Evolutionary conservation across 1,140 invertebrate genomes (phyloP).

Genomic region (Drosophila kanapiae): DNA sequence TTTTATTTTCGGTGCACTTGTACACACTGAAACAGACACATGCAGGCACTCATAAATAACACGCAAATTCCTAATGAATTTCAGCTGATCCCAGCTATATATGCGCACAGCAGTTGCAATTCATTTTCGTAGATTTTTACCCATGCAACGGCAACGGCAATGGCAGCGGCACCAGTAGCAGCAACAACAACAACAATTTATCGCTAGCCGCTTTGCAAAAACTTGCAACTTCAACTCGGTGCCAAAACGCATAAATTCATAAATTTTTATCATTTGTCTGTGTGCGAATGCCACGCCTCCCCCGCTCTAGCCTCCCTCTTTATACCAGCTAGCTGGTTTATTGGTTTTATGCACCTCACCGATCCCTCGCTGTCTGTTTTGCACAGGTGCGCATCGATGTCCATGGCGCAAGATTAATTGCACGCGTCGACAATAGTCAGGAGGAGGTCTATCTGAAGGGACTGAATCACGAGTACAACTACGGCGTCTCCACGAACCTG

Average conservation of each 20-base stretch:
- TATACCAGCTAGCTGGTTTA: slow-evolving; percentile 67
- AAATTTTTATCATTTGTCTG: slow-evolving; percentile 83
- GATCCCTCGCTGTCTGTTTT: slow-evolving; percentile 35
- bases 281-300: slow-evolving; percentile 45
- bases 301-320: slow-evolving; percentile 3
- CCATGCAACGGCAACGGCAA: slow-evolving; percentile 44
- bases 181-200: slow-evolving; percentile 67
- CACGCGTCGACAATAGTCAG: slow-evolving; percentile 92
- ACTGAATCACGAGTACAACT: slow-evolving; percentile 92
- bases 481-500: slow-evolving; percentile 92
- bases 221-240: slow-evolving; percentile 76
- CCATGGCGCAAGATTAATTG: slow-evolving; percentile 91
- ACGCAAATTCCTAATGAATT: slow-evolving; percentile 83
- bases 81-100: slow-evolving; percentile 80
- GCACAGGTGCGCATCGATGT: slow-evolving; percentile 92
- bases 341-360: slow-evolving; percentile 76
- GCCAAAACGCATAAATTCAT: slow-evolving; percentile 82
- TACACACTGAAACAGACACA: slow-evolving; percentile 28
- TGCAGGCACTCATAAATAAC: slow-evolving; percentile 74
- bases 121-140: slow-evolving; percentile 78
- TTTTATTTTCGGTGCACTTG: slow-evolving; percentile 16
- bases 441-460: slow-evolving; percentile 92
- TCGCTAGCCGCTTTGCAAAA: slow-evolving; percentile 59
- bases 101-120: slow-evolving; percentile 76
- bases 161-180: slow-evolving; percentile 20